phyloP scores from a whole-genome alignment of 2,888 invertebrate genomes.

The Drosophila parthenogenetica region DNA sequence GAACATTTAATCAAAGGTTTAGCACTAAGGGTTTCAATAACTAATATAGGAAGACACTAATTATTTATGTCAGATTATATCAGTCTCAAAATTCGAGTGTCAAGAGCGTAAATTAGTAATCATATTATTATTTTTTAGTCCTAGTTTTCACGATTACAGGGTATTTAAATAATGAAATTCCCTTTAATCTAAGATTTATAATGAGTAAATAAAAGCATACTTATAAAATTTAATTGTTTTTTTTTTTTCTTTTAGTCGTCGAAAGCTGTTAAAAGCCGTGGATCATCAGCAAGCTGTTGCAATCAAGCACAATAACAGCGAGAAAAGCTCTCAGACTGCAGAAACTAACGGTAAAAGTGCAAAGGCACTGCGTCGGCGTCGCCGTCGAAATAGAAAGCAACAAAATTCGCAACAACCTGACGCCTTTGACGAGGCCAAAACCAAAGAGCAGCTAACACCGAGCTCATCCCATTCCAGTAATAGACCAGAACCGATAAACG shows the following conservation, averaged over 20 bases:
- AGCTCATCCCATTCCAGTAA: conserved; percentile 56
- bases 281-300: conserved; percentile 72
- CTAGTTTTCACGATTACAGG: no score
- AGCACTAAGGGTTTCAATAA: neutral
- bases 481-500: conserved; percentile 34
- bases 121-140: no score
- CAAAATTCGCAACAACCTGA: conserved; percentile 74
- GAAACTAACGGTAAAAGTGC: conserved; percentile 75
- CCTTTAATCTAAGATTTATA: no score
- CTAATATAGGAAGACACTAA: neutral
- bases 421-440: conserved; percentile 52
- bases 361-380: conserved; percentile 80
- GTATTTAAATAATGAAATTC: neutral
- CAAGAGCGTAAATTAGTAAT: neutral
- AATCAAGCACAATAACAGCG: conserved; percentile 58
- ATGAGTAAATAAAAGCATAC: neutral
- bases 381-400: conserved; percentile 80
- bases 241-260: conserved; percentile 34
- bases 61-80: neutral
- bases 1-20: neutral
- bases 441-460: conserved; percentile 68
- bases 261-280: conserved; percentile 73
- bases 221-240: neutral
- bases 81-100: neutral
- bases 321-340: conserved; percentile 47